Base-by-base conservation (phyloP, 2,888 invertebrate species). In the Aethes cnicana region DNA sequence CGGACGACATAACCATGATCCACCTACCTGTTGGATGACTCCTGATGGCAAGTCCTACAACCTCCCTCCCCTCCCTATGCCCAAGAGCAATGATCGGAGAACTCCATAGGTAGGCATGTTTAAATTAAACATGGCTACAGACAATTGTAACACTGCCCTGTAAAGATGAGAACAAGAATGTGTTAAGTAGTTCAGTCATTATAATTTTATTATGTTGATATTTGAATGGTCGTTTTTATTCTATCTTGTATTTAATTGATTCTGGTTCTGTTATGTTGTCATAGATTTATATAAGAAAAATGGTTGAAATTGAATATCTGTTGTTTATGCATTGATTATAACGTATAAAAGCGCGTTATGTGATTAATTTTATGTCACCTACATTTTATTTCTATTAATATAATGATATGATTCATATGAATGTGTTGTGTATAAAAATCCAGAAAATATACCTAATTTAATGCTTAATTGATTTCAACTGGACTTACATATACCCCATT, bases 21-120 rank as follows among this genome's bases (percentile, higher is more conserved):
- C 89, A 25, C 89, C 89, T 0, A 89, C 88, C 0, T 85, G 85
- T 58, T 89, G 89, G 89, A 86, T 88, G 87, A 88, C 89, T 4
- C 89, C 89, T 0, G 89, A 89, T 56, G 89, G 89, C 9, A 88
- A 89, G 49, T 85, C 86, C 0, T 89, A 89, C 55, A 89, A 65
- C 55, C 66, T 89, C 1, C 89, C 89, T 0, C 84, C 86, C 0
- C 56, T 85, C 25, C 80, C 84, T 1, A 77, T 47, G 1, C 32
- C 32, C 12, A 53, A 55, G 23, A 54, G 25, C 35, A 52, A 43
- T 39, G 53, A 85, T 25, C 80, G 74, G 55, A 74, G 68, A 52
- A 64, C 74, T 32, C 70, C 72, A 43, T 70, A 65, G 62, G 64
- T 60, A 55, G n/a, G n/a, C 59, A 58, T 64, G n/a, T 57, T 55